Evolutionary conservation across 2,888 invertebrate species (phyloP).

Genomic region (Bugula neritina): DNA sequence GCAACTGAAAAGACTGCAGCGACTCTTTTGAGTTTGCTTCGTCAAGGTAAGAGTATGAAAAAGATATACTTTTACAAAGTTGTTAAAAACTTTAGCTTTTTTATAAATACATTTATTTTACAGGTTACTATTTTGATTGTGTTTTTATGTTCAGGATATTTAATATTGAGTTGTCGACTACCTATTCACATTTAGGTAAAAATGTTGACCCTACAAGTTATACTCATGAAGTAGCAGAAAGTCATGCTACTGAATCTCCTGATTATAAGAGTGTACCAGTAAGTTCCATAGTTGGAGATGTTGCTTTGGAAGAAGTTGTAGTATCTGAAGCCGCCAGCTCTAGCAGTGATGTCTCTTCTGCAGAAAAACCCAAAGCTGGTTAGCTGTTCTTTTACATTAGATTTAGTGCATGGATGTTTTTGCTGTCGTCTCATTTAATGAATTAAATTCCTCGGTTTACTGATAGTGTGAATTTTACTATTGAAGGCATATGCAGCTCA

Average conservation of each 20-base stretch:
- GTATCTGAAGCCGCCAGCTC: neutral
- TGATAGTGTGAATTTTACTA: too few species aligned
- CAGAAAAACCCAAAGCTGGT: slow-evolving; percentile 27
- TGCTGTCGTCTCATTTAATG: too few species aligned
- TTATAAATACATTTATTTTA: too few species aligned
- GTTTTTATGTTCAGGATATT: neutral
- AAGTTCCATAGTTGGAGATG: neutral
- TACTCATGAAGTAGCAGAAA: neutral
- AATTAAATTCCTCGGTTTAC: too few species aligned
- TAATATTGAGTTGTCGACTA: neutral
- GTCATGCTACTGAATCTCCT: too few species aligned
- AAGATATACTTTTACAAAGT: too few species aligned
- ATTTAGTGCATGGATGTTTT: too few species aligned
- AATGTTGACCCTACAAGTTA: slow-evolving; percentile 35
- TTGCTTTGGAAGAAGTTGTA: slow-evolving; percentile 4
- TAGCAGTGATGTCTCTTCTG: neutral
- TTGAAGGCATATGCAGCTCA: slow-evolving; percentile 49
- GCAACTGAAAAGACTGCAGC: slow-evolving; percentile 23
- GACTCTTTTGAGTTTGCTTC: neutral
- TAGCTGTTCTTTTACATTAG: neutral
- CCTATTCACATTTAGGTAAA: too few species aligned
- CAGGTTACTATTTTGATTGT: neutral
- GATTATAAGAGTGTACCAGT: neutral
- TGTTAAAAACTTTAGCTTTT: too few species aligned
- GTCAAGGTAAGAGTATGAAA: slow-evolving; percentile 18